Percentiles rank a stretch among this genome's conserved stretches.
Evolutionary conservation across 1,140 invertebrate species (phyloP).

Genomic region (Papilio polyxenes): DNA sequence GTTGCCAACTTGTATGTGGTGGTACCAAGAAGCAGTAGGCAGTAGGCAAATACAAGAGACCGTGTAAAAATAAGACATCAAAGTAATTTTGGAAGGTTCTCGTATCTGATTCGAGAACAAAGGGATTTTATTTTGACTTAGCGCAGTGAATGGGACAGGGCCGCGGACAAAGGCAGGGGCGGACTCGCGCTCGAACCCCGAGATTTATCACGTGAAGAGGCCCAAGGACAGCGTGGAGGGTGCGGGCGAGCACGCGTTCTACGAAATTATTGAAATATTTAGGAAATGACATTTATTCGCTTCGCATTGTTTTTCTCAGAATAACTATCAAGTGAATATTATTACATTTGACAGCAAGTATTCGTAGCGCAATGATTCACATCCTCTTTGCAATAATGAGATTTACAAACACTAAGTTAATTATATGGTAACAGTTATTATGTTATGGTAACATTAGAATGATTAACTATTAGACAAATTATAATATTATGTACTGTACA

Average conservation of each 20-base stretch:
- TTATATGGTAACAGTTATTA: no score
- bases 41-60: not conserved
- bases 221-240: not conserved
- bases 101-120: conserved; percentile 22
- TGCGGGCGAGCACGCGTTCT: not conserved
- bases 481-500: not conserved
- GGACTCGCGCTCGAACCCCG: not conserved
- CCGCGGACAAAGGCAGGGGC: conserved; percentile 11
- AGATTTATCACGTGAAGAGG: conserved; percentile 27
- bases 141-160: conserved; percentile 6
- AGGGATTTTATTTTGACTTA: conserved; percentile 15
- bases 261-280: not conserved
- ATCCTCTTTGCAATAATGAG: not conserved
- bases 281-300: not conserved
- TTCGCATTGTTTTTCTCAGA: not conserved
- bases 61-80: not conserved
- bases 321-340: not conserved
- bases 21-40: not conserved
- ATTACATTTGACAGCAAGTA: not conserved
- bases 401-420: no score
- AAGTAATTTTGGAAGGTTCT: conserved; percentile 2
- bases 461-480: not conserved
- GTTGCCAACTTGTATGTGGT: no score
- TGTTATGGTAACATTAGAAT: no score
- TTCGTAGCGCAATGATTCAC: not conserved